Evolutionary conservation across 1,140 invertebrate species (phyloP).

Genomic region (Pogonognathellus flavescens): DNA sequence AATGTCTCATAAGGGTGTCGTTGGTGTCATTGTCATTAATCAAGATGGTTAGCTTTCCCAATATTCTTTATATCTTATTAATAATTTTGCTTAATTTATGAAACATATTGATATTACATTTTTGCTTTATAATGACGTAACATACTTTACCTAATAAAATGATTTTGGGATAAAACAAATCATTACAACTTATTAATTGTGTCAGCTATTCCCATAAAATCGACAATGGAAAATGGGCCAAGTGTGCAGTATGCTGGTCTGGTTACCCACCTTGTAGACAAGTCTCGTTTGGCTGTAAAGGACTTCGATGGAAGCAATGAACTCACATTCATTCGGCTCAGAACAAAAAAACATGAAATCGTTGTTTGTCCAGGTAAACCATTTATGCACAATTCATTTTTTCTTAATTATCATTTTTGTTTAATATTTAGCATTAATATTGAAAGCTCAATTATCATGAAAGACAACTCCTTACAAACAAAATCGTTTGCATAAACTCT

Average conservation of each 20-base stretch:
- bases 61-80: not conserved
- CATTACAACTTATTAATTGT: no score
- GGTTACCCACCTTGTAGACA: conserved; percentile 91
- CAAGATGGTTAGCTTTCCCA: conserved; percentile 84
- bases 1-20: conserved; percentile 95
- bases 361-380: conserved; percentile 88
- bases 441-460: no score
- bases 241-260: conserved; percentile 95
- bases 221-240: conserved; percentile 94
- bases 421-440: no score
- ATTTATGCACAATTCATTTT: conserved; percentile 1
- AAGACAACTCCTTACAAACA: no score
- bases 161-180: no score
- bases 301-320: conserved; percentile 98
- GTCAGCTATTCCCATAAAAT: conserved; percentile 88
- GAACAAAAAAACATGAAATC: conserved; percentile 98
- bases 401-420: not conserved
- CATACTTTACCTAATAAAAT: no score
- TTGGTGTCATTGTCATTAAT: conserved; percentile 96
- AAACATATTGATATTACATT: not conserved
- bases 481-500: no score
- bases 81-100: not conserved
- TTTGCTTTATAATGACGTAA: no score
- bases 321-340: conserved; percentile 92
- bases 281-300: conserved; percentile 91